These are phyloP conservation scores for Drosophila elegans DNA, from an alignment of 1,140 invertebrate genomes.

Conservation along the genomic window DNA sequence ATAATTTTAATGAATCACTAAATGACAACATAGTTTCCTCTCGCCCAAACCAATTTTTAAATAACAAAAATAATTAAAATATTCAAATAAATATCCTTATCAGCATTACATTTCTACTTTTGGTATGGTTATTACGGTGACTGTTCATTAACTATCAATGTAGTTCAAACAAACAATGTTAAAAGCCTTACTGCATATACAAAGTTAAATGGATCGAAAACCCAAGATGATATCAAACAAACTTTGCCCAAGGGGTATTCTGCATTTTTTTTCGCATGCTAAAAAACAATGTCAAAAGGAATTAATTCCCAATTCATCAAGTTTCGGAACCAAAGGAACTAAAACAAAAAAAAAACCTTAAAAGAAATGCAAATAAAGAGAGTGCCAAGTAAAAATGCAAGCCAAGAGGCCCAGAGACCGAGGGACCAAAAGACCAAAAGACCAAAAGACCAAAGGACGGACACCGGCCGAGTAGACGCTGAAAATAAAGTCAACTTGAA, in stretches of 20 bases:
- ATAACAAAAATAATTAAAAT: too few relatives aligned
- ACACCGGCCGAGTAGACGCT: constrained; percentile 35
- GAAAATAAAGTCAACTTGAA: constrained; percentile 84
- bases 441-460: constrained; percentile 27
- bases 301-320: constrained; percentile 83
- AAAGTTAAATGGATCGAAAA: constrained; percentile 14
- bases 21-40: too few relatives aligned
- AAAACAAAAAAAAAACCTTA: constrained; percentile 3
- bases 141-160: too few relatives aligned
- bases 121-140: too few relatives aligned
- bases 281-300: constrained; percentile 58
- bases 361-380: constrained; percentile 48
- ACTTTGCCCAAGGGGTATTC: background rate
- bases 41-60: too few relatives aligned
- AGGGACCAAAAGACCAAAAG: constrained; percentile 6
- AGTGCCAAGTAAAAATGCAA: constrained; percentile 50
- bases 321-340: constrained; percentile 55
- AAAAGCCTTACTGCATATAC: too few relatives aligned
- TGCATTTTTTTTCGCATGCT: constrained; percentile 3
- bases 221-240: background rate
- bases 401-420: constrained; percentile 40
- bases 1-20: too few relatives aligned
- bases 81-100: too few relatives aligned
- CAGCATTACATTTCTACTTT: too few relatives aligned
- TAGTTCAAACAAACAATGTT: too few relatives aligned